Conservation (phyloP, 2,113 vertebrate genomes). For the Channa maculata region DNA sequence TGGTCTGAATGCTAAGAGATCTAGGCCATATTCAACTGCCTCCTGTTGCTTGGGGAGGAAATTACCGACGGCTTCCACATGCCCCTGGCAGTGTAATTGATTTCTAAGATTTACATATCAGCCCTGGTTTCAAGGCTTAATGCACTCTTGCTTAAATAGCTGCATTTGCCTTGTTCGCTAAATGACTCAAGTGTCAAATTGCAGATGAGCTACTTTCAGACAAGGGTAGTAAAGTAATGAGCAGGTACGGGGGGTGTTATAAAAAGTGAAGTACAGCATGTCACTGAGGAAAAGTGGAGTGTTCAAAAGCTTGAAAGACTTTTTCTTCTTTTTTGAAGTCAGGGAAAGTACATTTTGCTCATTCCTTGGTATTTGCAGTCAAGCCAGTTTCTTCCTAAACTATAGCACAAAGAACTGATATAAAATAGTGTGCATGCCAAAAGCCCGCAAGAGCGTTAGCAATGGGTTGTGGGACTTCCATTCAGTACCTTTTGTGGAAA, state of each 20-base stretch:
- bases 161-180: constrained; percentile 22
- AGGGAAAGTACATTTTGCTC: constrained; percentile 2
- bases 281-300: constrained; percentile 2
- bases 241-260: constrained; percentile 1
- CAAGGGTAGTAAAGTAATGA: constrained; percentile 1
- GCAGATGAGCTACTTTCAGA: constrained; percentile 1
- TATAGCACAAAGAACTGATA: constrained; percentile 19
- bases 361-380: not conserved
- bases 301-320: constrained; percentile 19
- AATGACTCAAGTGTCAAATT: constrained; percentile 8
- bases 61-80: constrained; percentile 22
- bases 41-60: constrained; percentile 57
- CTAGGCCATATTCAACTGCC: constrained; percentile 46
- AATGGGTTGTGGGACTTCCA: constrained; percentile 11
- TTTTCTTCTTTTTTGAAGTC: not conserved
- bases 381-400: not conserved
- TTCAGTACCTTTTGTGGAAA: too few relatives aligned
- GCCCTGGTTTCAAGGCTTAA: constrained; percentile 18
- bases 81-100: constrained; percentile 47
- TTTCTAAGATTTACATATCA: constrained; percentile 53
- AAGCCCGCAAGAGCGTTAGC: constrained; percentile 9
- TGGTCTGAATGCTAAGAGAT: constrained; percentile 42
- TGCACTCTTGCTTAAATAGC: constrained; percentile 1
- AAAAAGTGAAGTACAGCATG: constrained; percentile 12
- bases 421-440: not conserved